Conservation (phyloP, 2,888 invertebrate species). For the Tachina lurida region DNA sequence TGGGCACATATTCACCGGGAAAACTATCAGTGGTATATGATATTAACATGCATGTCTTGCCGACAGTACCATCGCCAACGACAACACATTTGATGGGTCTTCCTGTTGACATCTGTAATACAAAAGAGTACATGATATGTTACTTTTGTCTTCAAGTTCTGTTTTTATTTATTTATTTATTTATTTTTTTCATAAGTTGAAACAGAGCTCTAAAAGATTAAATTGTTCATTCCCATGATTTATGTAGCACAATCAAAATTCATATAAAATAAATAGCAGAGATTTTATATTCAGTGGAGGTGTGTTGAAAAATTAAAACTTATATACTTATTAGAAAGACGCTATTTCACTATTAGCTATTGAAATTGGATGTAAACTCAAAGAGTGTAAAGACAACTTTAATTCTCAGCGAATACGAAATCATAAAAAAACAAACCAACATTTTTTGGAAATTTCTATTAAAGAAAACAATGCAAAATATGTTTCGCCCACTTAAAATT, state of each 20-base stretch:
- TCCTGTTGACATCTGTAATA: slow-evolving; percentile 91
- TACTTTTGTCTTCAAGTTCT: slow-evolving; percentile 51
- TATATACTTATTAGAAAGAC: too few relatives aligned
- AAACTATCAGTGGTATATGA: slow-evolving; percentile 96
- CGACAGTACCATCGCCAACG: slow-evolving; percentile 96
- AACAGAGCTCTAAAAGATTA: slow-evolving; percentile 30
- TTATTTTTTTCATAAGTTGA: background rate
- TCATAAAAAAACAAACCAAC: too few relatives aligned
- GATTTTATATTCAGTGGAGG: too few relatives aligned
- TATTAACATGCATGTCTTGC: slow-evolving; percentile 97
- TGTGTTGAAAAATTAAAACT: too few relatives aligned
- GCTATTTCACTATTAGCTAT: too few relatives aligned
- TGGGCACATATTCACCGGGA: slow-evolving; percentile 97
- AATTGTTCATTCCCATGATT: background rate
- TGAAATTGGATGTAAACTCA: too few relatives aligned
- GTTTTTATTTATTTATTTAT: slow-evolving; percentile 18
- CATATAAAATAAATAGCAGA: too few relatives aligned
- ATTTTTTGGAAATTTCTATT: too few relatives aligned
- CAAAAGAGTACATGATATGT: slow-evolving; percentile 64
- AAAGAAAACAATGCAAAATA: too few relatives aligned
- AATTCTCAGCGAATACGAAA: too few relatives aligned
- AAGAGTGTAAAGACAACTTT: too few relatives aligned
- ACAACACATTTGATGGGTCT: slow-evolving; percentile 96
- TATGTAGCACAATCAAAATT: background rate
- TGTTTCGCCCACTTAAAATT: too few relatives aligned